Conservation (phyloP, 2,888 invertebrate genomes). For the Ypsolopha scabrella region DNA sequence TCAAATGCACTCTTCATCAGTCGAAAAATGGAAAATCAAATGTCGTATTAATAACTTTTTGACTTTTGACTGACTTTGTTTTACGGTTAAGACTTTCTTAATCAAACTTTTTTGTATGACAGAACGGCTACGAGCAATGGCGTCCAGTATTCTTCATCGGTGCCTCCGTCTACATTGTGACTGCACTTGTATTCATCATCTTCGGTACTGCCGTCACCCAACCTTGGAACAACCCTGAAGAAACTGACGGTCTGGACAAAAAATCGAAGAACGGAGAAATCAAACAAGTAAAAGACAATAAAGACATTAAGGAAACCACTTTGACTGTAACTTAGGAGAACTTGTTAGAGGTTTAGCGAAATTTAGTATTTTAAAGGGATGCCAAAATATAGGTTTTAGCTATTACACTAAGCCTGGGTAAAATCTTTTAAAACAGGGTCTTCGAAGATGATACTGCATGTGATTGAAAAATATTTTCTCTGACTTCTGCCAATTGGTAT, state of each 20-base stretch:
- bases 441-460: too few relatives aligned
- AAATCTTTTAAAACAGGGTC: too few relatives aligned
- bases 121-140: conserved; percentile 82
- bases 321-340: not conserved
- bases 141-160: conserved; percentile 80
- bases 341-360: not conserved
- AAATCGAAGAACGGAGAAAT: conserved; percentile 1
- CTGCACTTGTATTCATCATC: conserved; percentile 76
- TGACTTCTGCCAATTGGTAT: too few relatives aligned
- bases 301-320: too few relatives aligned
- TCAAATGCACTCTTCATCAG: too few relatives aligned
- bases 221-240: conserved; percentile 69
- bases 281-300: not conserved
- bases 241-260: not conserved
- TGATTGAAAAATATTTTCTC: too few relatives aligned
- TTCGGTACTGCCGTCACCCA: conserved; percentile 80
- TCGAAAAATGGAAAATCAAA: too few relatives aligned
- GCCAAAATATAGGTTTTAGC: not conserved
- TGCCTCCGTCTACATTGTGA: conserved; percentile 76
- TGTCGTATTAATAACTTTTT: too few relatives aligned
- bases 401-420: too few relatives aligned
- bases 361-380: not conserved
- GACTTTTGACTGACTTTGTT: too few relatives aligned
- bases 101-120: conserved; percentile 5
- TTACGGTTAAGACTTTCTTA: too few relatives aligned